Conservation (phyloP, 2,888 invertebrate species). For the Acronicta psi region DNA sequence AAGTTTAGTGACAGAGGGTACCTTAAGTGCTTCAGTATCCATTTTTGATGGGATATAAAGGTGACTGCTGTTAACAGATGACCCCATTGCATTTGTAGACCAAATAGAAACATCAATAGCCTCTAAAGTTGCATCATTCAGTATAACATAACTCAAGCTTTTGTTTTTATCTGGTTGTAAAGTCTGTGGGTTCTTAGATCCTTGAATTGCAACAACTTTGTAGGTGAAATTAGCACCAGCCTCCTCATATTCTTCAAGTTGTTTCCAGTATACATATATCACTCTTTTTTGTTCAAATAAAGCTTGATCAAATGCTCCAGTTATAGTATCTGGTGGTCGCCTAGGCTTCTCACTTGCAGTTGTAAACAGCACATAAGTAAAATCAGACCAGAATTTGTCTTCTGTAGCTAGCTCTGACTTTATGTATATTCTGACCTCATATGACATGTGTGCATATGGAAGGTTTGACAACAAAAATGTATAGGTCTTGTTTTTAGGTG, state of each 20-base stretch:
- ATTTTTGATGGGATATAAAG: slow-evolving; percentile 90
- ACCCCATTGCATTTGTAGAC: slow-evolving; percentile 90
- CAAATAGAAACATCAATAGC: slow-evolving; percentile 88
- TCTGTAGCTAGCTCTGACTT: slow-evolving; percentile 86
- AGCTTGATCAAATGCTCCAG: slow-evolving; percentile 93
- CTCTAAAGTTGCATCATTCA: slow-evolving; percentile 83
- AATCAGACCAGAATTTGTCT: slow-evolving; percentile 92
- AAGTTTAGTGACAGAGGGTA: slow-evolving; percentile 91
- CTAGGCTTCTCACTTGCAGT: slow-evolving; percentile 90
- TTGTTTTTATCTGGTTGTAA: slow-evolving; percentile 85
- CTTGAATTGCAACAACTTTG: slow-evolving; percentile 82
- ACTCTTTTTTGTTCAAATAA: slow-evolving; percentile 86
- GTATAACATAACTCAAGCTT: slow-evolving; percentile 90
- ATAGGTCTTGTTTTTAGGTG: slow-evolving; percentile 76
- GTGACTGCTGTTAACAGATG: slow-evolving; percentile 87
- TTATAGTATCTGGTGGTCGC: slow-evolving; percentile 91
- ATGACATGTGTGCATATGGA: slow-evolving; percentile 91
- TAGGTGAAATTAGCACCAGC: slow-evolving; percentile 94
- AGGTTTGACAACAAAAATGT: slow-evolving; percentile 86
- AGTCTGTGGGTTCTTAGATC: slow-evolving; percentile 70
- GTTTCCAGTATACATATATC: slow-evolving; percentile 94
- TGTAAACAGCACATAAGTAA: slow-evolving; percentile 88
- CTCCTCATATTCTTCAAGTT: slow-evolving; percentile 90
- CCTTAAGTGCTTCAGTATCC: slow-evolving; percentile 81
- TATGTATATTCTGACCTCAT: slow-evolving; percentile 92